These are phyloP conservation scores for Hypena proboscidalis DNA, from an alignment of 2,888 invertebrate genomes.

Conservation along the genomic window DNA sequence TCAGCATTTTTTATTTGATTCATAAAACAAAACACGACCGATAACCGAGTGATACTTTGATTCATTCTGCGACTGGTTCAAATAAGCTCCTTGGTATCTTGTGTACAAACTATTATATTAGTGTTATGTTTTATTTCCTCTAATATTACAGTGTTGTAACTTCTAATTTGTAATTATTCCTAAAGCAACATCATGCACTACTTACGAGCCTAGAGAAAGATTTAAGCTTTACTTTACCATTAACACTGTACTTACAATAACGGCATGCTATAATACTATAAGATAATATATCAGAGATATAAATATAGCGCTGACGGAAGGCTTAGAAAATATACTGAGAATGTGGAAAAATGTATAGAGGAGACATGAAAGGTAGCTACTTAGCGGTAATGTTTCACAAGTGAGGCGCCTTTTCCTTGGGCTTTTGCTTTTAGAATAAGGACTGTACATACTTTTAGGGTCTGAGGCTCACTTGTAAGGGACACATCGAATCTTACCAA, in stretches of 20 bases:
- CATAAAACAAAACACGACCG: too few relatives aligned
- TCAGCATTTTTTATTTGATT: not conserved
- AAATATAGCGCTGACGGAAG: slow-evolving; percentile 43
- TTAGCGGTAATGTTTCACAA: slow-evolving; percentile 78
- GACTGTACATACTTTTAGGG: slow-evolving; percentile 61
- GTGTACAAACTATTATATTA: not conserved
- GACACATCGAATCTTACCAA: slow-evolving; percentile 73
- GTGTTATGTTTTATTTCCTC: slow-evolving; percentile 16
- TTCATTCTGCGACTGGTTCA: slow-evolving; percentile 16
- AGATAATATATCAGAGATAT: slow-evolving; percentile 32
- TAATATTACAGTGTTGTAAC: slow-evolving; percentile 15
- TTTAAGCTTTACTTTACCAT: slow-evolving; percentile 31
- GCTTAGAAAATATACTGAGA: slow-evolving; percentile 37
- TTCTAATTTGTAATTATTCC: slow-evolving; percentile 19
- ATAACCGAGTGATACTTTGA: not conserved
- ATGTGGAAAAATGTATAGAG: slow-evolving; percentile 42
- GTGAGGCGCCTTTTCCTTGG: slow-evolving; percentile 81
- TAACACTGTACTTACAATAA: slow-evolving; percentile 35
- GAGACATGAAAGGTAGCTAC: slow-evolving; percentile 56
- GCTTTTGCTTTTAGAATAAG: slow-evolving; percentile 59
- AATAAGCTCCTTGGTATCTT: slow-evolving; percentile 21
- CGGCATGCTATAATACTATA: slow-evolving; percentile 37
- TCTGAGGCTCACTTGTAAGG: slow-evolving; percentile 76
- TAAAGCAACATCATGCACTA: slow-evolving; percentile 31
- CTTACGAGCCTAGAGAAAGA: slow-evolving; percentile 24